Evolutionary conservation across 2,888 invertebrate species (phyloP).

Genomic region (Luperina testacea): DNA sequence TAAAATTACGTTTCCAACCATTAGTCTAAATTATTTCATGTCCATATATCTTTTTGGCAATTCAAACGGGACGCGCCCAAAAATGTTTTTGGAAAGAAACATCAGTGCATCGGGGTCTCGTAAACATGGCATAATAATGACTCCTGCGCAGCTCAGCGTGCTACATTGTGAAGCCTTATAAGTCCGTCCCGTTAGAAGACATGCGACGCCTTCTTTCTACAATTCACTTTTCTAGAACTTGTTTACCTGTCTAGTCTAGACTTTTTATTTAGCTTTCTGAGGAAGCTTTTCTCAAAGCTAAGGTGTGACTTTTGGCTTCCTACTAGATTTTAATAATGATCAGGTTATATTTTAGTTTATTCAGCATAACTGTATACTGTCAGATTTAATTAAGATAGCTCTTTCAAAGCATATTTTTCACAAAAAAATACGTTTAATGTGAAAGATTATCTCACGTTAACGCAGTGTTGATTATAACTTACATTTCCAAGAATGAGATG

Average conservation of each 20-base stretch:
- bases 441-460: constrained; percentile 37
- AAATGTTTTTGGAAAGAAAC: constrained; percentile 56
- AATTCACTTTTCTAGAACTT: constrained; percentile 50
- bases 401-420: constrained; percentile 8
- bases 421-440: constrained; percentile 17
- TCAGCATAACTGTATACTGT: constrained; percentile 23
- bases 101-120: constrained; percentile 51
- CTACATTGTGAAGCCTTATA: constrained; percentile 73
- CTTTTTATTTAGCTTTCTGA: constrained; percentile 21
- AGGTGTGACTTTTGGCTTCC: not conserved
- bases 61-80: constrained; percentile 61
- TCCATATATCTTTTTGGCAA: constrained; percentile 52
- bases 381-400: constrained; percentile 46
- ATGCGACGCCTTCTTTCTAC: constrained; percentile 55
- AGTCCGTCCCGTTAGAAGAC: constrained; percentile 73
- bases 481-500: constrained; percentile 43
- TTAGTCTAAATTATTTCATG: constrained; percentile 46
- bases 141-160: constrained; percentile 69
- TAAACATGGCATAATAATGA: constrained; percentile 73
- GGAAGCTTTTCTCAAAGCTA: not conserved
- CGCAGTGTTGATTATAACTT: constrained; percentile 40
- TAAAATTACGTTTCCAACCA: constrained; percentile 27
- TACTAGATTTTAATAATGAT: not conserved
- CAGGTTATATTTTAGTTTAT: constrained; percentile 3
- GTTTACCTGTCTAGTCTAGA: constrained; percentile 44